Conservation (phyloP, 2,113 vertebrate species). For the Embiotoca jacksoni region DNA sequence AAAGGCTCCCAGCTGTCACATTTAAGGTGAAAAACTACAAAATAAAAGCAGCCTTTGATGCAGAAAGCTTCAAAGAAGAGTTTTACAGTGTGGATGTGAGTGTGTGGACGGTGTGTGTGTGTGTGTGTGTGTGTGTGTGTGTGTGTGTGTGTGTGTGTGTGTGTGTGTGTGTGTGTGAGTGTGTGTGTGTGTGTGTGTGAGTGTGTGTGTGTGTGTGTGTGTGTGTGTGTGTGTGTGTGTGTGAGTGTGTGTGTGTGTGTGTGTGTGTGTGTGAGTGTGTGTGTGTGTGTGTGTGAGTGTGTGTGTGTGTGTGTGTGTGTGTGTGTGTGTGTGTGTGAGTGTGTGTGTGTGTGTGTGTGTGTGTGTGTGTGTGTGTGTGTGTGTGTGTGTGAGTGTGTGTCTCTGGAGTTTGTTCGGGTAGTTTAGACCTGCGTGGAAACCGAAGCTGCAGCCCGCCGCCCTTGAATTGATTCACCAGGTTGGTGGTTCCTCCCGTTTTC, state of each 20-base stretch:
- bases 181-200: slow-evolving; percentile 3
- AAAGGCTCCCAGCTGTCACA: neutral
- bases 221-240: slow-evolving; percentile 10
- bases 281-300: slow-evolving; percentile 6
- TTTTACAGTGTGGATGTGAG: neutral
- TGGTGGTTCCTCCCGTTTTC: slow-evolving; percentile 93
- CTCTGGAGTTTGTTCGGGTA: slow-evolving; percentile 6
- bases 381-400: slow-evolving; percentile 4
- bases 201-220: slow-evolving; percentile 1
- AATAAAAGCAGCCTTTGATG: neutral
- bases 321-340: neutral
- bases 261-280: neutral
- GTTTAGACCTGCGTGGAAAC: slow-evolving; percentile 85
- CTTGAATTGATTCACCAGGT: slow-evolving; percentile 93
- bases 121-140: slow-evolving; percentile 3
- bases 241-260: slow-evolving; percentile 3
- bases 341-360: neutral
- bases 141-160: neutral
- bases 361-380: no score
- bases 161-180: slow-evolving; percentile 3
- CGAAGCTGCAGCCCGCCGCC: slow-evolving; percentile 83
- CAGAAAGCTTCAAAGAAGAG: neutral
- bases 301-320: slow-evolving; percentile 2
- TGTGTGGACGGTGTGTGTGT: neutral
- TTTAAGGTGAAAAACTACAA: neutral